A percentile compares a stretch with the other conserved stretches of the same genome.
Conservation (phyloP, 2,113 vertebrate species). For the Perccottus glenii region DNA sequence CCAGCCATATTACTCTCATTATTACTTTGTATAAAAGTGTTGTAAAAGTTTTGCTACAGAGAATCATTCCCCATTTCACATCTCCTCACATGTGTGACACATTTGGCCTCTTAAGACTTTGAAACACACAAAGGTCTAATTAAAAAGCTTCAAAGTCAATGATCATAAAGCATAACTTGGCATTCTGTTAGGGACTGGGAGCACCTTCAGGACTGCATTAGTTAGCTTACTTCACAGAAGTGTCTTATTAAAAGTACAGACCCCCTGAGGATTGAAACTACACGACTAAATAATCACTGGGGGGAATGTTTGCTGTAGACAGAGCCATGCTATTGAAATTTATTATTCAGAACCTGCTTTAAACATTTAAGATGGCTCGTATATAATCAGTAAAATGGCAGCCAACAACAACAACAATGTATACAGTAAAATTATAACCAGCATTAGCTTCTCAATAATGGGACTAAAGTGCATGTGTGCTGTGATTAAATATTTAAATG, state of each 20-base stretch:
- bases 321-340: neutral
- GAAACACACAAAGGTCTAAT: constrained; percentile 52
- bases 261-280: constrained; percentile 22
- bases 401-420: neutral
- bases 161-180: constrained; percentile 42
- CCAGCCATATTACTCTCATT: neutral
- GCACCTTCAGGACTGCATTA: constrained; percentile 18
- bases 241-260: constrained; percentile 29
- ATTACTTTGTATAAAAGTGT: neutral
- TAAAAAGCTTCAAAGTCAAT: constrained; percentile 43
- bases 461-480: neutral
- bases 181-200: constrained; percentile 65
- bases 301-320: neutral
- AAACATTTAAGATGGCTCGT: neutral
- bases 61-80: neutral
- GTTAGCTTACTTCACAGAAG: neutral
- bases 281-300: neutral
- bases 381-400: neutral
- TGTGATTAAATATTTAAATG: neutral
- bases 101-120: constrained; percentile 23
- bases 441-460: neutral
- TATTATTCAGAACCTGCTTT: neutral
- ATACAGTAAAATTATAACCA: neutral
- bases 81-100: constrained; percentile 12
- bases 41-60: neutral